Evolutionary conservation across 2,113 vertebrate genomes (phyloP).

Genomic region (Paedocypris sp.): DNA sequence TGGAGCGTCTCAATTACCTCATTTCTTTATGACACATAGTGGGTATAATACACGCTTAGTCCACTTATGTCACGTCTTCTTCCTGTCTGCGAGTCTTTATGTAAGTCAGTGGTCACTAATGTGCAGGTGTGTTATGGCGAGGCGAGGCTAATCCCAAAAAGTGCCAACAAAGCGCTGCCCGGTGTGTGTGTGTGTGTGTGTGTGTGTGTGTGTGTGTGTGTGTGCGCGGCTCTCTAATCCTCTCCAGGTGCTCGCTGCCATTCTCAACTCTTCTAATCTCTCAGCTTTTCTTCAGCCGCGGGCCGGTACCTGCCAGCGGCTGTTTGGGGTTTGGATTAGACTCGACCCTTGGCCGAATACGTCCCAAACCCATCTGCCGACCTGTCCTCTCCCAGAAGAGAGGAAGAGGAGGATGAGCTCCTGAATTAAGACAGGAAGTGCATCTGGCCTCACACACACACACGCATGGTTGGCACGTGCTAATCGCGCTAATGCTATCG

Average conservation of each 20-base stretch:
- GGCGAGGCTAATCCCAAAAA: slow-evolving; percentile 34
- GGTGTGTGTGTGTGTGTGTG: slow-evolving; percentile 13
- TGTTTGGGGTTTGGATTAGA: slow-evolving; percentile 39
- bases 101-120: slow-evolving; percentile 6
- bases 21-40: slow-evolving; percentile 3
- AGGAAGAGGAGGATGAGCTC: slow-evolving; percentile 31
- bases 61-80: slow-evolving; percentile 24
- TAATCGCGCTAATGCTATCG: too few species aligned
- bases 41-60: slow-evolving; percentile 27
- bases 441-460: too few species aligned
- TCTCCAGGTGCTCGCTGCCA: slow-evolving; percentile 38
- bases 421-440: not conserved
- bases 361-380: slow-evolving; percentile 48
- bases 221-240: slow-evolving; percentile 27
- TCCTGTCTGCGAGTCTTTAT: slow-evolving; percentile 30
- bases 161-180: slow-evolving; percentile 35
- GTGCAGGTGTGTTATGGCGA: slow-evolving; percentile 31
- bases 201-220: not conserved
- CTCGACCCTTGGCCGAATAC: slow-evolving; percentile 35
- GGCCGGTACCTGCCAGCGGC: slow-evolving; percentile 26
- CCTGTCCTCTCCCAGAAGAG: slow-evolving; percentile 20
- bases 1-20: not conserved
- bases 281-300: slow-evolving; percentile 13
- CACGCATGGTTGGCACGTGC: too few species aligned
- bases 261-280: slow-evolving; percentile 29